Conservation (phyloP, 2,113 vertebrate species). For the Chauna torquata region DNA sequence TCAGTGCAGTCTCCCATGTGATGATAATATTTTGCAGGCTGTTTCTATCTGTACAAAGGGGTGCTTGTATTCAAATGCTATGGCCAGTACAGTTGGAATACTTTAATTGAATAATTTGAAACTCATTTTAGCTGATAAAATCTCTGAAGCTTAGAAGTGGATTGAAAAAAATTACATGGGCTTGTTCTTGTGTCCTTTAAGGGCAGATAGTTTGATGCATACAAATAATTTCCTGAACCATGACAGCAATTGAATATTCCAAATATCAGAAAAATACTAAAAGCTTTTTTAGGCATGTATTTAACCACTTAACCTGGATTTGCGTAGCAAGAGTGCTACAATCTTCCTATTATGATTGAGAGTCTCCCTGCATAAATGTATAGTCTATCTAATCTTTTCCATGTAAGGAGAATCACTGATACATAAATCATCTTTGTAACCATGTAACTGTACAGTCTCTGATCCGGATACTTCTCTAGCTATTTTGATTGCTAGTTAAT, state of each 20-base stretch:
- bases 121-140: background rate
- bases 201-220: background rate
- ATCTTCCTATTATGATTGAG: background rate
- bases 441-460: background rate
- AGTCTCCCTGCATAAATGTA: background rate
- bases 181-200: background rate
- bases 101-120: background rate
- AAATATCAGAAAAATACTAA: background rate
- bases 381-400: background rate
- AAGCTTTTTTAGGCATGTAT: background rate
- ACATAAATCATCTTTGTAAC: background rate
- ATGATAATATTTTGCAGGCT: too few species aligned
- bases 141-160: background rate
- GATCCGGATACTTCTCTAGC: background rate
- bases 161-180: background rate
- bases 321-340: background rate
- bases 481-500: background rate
- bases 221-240: background rate
- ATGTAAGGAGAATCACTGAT: background rate
- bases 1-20: background rate
- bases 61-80: too few species aligned
- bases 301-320: background rate
- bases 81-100: too few species aligned
- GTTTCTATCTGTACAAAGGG: too few species aligned
- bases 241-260: background rate